These are phyloP conservation scores for Leptatherina wallacei DNA, from an alignment of 2,797 vertebrate genomes.

Conservation along the genomic window DNA sequence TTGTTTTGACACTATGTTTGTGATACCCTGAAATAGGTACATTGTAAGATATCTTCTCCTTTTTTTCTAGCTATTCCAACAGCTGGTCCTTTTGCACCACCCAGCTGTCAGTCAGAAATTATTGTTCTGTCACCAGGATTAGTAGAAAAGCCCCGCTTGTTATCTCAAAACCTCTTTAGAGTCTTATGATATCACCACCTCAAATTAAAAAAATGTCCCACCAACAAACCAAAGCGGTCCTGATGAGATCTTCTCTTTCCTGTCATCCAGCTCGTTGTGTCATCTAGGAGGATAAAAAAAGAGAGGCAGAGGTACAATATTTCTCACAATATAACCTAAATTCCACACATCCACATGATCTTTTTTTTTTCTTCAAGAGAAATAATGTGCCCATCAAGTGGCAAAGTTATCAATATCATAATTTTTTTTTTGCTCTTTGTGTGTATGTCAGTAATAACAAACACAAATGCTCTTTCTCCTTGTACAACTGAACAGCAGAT, in stretches of 20 bases:
- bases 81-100: conserved; percentile 1
- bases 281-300: not conserved
- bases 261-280: not conserved
- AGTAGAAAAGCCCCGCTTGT: conserved; percentile 4
- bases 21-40: conserved; percentile 3
- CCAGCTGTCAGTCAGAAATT: conserved; percentile 19
- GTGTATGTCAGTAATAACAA: not conserved
- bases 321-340: not conserved
- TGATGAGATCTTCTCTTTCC: not conserved
- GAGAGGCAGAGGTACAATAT: not conserved
- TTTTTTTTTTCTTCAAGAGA: not conserved
- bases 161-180: conserved; percentile 19
- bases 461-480: not conserved
- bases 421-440: not conserved
- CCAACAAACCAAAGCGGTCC: not conserved
- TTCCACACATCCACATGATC: not conserved
- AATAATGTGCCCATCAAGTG: not conserved
- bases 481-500: conserved; percentile 14
- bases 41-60: conserved; percentile 20
- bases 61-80: not conserved
- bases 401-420: not conserved
- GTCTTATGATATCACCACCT: conserved; percentile 14
- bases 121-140: conserved; percentile 17
- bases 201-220: not conserved
- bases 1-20: fast-evolving